A percentile compares a stretch with the other conserved stretches of the same genome.
phyloP scores from a whole-genome alignment of 2,797 vertebrate genomes.

The Micrastur ruficollis region DNA sequence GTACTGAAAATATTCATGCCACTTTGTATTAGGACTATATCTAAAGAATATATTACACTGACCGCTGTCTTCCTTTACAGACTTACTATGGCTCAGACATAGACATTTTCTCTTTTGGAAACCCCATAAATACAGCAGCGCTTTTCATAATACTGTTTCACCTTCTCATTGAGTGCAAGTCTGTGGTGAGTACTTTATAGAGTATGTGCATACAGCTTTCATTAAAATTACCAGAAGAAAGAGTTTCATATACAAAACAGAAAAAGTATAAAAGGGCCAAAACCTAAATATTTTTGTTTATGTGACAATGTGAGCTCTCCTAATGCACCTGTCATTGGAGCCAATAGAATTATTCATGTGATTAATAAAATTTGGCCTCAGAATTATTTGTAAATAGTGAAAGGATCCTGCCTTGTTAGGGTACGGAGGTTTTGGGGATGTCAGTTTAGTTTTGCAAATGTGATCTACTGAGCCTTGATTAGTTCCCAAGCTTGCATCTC shows the following conservation, averaged over 20 bases:
- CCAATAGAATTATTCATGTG: background rate
- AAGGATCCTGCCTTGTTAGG: background rate
- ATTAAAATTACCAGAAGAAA: background rate
- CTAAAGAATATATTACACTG: background rate
- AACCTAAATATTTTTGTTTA: background rate
- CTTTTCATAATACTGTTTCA: slow-evolving; percentile 90
- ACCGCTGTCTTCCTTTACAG: slow-evolving; percentile 67
- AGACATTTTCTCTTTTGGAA: slow-evolving; percentile 86
- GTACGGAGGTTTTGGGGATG: background rate
- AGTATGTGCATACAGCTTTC: background rate
- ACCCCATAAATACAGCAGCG: slow-evolving; percentile 86
- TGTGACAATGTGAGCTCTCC: background rate
- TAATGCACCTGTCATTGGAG: background rate
- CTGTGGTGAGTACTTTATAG: slow-evolving; percentile 82
- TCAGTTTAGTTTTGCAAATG: background rate
- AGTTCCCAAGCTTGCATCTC: background rate
- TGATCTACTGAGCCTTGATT: background rate
- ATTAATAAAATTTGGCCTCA: background rate
- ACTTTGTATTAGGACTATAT: background rate
- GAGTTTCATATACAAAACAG: background rate
- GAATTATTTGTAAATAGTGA: background rate
- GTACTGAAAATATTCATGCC: background rate
- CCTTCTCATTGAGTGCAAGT: slow-evolving; percentile 91
- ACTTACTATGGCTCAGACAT: slow-evolving; percentile 82
- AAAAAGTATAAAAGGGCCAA: background rate